Conservation (phyloP, 2,797 vertebrate species). For the Sandelia bainsii region DNA sequence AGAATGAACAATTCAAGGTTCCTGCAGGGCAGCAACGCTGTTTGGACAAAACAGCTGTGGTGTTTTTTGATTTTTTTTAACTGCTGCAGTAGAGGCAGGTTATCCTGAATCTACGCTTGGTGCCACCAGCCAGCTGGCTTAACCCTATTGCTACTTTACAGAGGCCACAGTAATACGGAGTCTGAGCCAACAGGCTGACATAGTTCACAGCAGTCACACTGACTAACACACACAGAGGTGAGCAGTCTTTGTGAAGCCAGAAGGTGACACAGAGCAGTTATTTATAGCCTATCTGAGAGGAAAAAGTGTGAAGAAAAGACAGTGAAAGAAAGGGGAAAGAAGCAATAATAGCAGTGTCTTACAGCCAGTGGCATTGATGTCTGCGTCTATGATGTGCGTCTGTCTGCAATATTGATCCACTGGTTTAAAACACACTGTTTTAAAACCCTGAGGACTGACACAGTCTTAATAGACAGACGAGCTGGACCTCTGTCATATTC, state of each 20-base stretch:
- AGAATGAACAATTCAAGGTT: conserved; percentile 29
- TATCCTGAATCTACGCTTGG: conserved; percentile 33
- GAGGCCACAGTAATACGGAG: conserved; percentile 56
- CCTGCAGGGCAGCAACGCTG: conserved; percentile 25
- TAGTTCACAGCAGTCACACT: conserved; percentile 65
- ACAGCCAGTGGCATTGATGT: conserved; percentile 44
- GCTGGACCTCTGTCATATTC: conserved; percentile 11
- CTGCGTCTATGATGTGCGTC: conserved; percentile 37
- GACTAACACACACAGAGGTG: conserved; percentile 73
- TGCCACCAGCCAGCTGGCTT: conserved; percentile 57
- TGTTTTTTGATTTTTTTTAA: not conserved
- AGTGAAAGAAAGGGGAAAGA: conserved; percentile 31
- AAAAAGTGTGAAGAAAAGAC: conserved; percentile 46
- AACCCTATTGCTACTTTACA: conserved; percentile 58
- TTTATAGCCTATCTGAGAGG: conserved; percentile 62
- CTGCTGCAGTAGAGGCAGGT: conserved; percentile 26
- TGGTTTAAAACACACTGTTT: conserved; percentile 37
- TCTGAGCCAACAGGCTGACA: conserved; percentile 67
- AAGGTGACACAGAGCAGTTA: conserved; percentile 74
- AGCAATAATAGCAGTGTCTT: conserved; percentile 44
- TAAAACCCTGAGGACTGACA: conserved; percentile 31
- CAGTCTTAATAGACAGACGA: conserved; percentile 6
- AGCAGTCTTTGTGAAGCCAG: conserved; percentile 70
- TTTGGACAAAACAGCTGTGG: conserved; percentile 12
- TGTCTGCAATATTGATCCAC: conserved; percentile 46